Evolutionary conservation across 2,888 invertebrate genomes (phyloP), one percentile per base, ranked within the genome.

Genomic region (Chesias legatella): DNA sequence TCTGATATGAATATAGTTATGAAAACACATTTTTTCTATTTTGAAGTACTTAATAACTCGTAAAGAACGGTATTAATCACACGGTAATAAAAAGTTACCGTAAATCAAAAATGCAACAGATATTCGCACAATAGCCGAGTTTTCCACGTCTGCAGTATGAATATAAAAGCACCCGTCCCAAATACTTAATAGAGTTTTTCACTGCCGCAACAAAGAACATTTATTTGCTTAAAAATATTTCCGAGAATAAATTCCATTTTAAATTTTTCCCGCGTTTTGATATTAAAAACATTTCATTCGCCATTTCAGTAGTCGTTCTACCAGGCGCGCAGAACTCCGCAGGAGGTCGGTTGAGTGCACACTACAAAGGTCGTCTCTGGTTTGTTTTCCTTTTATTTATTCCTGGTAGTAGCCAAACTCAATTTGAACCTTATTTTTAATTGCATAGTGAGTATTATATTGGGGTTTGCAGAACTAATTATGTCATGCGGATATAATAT

Each of bases 311-410:
- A 70, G 73, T 72, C 64, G 67, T 62, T 66, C 60, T 49, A 67
- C 69, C 59, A 73, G 66, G 73, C 78, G 73, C 76, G 67, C 67
- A 63, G 54, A 54, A 54, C 77, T 53, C 77, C 41, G 65, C 71
- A 66, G 76, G 78, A 67, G 73, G 72, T 68, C 62, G 73, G 67
- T 71, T 73, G 73, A 77, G 75, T 74, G 76, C 73, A 66, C 71
- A 67, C 63, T 64, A 70, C 75, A 78, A 75, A 78, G 73, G 79
- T 74, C 71, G 70, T 54, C 62, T 64, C 63, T 63, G 70, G 73
- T 77, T 69, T 67, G 65, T 73, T 73, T 74, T 68, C 62, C 66
- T 74, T 77, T 76, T 77, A 76, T 79, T 75, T 75, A 73, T 73
- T 55, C 68, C 68, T 72, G 58, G 70, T 73, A 73, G 53, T 45